A percentile compares a stretch with the other conserved stretches of the same genome.
phyloP scores from a whole-genome alignment of 2,113 vertebrate genomes.

The Herpetotheres cachinnans region DNA sequence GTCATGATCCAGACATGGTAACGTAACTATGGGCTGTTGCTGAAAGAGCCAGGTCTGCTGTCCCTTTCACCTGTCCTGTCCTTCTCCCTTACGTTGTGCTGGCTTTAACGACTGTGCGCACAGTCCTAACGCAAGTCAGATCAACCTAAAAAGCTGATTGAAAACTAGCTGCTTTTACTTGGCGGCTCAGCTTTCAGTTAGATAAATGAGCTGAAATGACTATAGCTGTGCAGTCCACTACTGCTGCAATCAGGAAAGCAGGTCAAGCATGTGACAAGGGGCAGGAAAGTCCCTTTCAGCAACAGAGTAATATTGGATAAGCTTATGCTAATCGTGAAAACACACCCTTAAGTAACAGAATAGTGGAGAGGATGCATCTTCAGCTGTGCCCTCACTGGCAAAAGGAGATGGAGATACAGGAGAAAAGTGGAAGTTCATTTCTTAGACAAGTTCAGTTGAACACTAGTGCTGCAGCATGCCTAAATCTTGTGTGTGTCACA shows the following conservation, averaged over 20 bases:
- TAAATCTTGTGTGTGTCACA: not conserved
- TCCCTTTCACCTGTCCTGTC: not conserved
- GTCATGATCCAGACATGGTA: not conserved
- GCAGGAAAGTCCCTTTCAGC: slow-evolving; percentile 15
- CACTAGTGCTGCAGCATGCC: not conserved
- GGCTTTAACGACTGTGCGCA: fast-evolving
- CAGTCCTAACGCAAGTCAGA: not conserved
- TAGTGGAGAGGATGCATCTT: not conserved
- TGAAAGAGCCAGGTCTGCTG: not conserved
- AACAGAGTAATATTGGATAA: not conserved
- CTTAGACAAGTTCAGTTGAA: not conserved
- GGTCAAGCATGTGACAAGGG: slow-evolving; percentile 7
- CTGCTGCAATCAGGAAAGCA: not conserved
- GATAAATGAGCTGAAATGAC: not conserved
- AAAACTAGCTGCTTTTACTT: not conserved
- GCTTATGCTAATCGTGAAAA: not conserved
- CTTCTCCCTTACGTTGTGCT: not conserved
- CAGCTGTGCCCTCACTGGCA: not conserved
- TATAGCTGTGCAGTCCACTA: not conserved
- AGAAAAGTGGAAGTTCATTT: not conserved
- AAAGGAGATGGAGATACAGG: not conserved
- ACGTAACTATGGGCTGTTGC: not conserved
- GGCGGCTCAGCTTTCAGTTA: not conserved
- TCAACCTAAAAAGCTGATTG: not conserved
- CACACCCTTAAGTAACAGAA: not conserved